Base-by-base conservation (phyloP, 1,140 invertebrate species). In the Eriocheir sinensis region DNA sequence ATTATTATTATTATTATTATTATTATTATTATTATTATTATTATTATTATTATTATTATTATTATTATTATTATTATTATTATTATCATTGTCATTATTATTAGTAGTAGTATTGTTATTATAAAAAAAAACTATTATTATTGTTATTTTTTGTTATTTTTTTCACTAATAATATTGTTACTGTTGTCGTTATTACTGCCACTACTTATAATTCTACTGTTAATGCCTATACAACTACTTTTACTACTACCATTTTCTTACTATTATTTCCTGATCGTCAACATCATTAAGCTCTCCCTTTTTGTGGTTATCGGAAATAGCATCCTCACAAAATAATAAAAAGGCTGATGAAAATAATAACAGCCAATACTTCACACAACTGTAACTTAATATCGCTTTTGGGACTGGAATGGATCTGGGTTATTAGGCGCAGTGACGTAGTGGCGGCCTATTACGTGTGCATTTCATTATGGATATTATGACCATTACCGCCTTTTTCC, bases 381-480 rank as follows among this genome's bases (percentile, higher is more conserved):
- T 21, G n/a, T n/a, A 72, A 72, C 60, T n/a, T 15, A 8, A 48
- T 48, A 2, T 6, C n/a, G 60, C n/a, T n/a, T 72, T 21, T 21
- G n/a, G 12, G 60, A 72, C 21, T 72, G 60, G 4, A 72, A 72
- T 72, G 12, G n/a, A n/a, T n/a, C n/a, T n/a, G 60, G 27, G n/a
- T 72, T 27, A 72, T 12, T n/a, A n/a, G 21, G 17, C 21, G 27
- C 2, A 72, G 27, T 72, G 21, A 72, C 60, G n/a, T 6, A 12
- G 3, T 72, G 27, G 12, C 27, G 60, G 27, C 27, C 27, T 72
- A 72, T 72, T 27, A 72, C 60, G n/a, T n/a, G 27, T n/a, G 60
- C 60, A 72, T 72, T 72, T 72, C 60, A 72, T 72, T 72, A 72
- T 27, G 60, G 60, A 72, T 72, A n/a, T 72, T 72, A n/a, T n/a